phyloP scores from a whole-genome alignment of 2,797 vertebrate genomes.

The Glossophaga mutica region DNA sequence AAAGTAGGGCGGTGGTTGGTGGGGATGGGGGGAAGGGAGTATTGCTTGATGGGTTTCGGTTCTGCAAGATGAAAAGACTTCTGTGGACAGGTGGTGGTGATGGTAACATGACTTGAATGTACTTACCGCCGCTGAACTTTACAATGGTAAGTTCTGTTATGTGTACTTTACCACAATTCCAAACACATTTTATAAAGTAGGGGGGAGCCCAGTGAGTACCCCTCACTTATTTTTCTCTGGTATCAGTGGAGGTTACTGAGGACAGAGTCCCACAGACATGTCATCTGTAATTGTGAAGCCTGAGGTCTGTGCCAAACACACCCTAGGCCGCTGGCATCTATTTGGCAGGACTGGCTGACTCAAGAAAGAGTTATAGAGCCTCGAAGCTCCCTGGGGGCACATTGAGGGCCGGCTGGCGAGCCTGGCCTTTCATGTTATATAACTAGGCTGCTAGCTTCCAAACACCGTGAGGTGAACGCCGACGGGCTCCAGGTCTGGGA shows the following conservation, averaged over 20 bases:
- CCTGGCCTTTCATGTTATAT: not conserved
- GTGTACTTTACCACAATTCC: not conserved
- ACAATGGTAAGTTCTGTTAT: not conserved
- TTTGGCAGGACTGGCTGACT: not conserved
- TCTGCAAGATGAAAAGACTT: not conserved
- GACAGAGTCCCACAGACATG: not conserved
- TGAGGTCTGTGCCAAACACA: not conserved
- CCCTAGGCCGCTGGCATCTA: not conserved
- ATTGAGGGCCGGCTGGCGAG: not conserved
- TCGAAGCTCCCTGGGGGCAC: not conserved
- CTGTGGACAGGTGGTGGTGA: not conserved
- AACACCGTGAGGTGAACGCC: not conserved
- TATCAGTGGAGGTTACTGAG: not conserved
- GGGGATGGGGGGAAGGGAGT: not conserved
- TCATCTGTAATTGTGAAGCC: not conserved
- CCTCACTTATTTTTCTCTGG: not conserved
- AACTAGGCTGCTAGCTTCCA: slow-evolving; percentile 8
- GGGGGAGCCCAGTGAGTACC: not conserved
- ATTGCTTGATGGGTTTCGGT: not conserved
- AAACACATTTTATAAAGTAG: not conserved
- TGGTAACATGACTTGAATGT: not conserved
- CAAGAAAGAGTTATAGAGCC: not conserved
- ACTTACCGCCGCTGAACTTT: not conserved
- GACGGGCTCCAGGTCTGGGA: not conserved
- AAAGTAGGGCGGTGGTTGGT: not conserved